phyloP scores from a whole-genome alignment of 1,140 invertebrate genomes.

The Atta texana region DNA sequence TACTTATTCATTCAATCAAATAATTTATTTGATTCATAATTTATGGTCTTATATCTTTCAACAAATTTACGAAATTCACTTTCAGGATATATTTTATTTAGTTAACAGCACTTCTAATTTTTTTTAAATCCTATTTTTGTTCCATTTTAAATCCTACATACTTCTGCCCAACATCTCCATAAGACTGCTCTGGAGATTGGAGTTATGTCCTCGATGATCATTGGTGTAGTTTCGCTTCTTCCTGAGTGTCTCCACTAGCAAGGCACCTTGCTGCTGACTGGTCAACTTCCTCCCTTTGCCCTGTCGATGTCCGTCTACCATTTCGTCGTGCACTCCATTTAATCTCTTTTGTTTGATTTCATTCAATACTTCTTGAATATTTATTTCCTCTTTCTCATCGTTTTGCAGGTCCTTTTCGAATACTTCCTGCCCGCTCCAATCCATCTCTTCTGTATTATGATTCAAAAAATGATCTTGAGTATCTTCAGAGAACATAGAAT shows the following conservation, averaged over 20 bases:
- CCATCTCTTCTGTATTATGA: neutral
- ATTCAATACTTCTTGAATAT: conserved; percentile 77
- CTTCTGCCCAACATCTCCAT: conserved; percentile 94
- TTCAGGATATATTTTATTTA: neutral
- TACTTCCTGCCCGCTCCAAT: conserved; percentile 27
- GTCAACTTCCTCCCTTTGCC: conserved; percentile 87
- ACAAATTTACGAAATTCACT: neutral
- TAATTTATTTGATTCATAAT: neutral
- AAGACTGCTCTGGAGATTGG: conserved; percentile 89
- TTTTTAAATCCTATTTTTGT: neutral
- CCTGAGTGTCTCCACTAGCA: conserved; percentile 90
- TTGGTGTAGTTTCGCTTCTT: conserved; percentile 87
- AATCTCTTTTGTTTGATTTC: conserved; percentile 75
- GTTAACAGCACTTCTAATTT: neutral
- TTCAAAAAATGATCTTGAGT: neutral
- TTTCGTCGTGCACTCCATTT: conserved; percentile 67
- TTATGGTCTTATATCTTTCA: neutral
- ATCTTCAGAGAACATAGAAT: neutral
- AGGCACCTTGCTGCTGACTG: conserved; percentile 91
- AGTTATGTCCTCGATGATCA: conserved; percentile 83
- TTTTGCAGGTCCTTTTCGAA: conserved; percentile 55
- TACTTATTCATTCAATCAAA: neutral
- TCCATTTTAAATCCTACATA: conserved; percentile 80
- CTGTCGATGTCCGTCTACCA: conserved; percentile 75
- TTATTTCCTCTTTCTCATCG: conserved; percentile 46